These are phyloP conservation scores for Urocyon cinereoargenteus DNA, from an alignment of 2,797 vertebrate genomes.

Conservation along the genomic window DNA sequence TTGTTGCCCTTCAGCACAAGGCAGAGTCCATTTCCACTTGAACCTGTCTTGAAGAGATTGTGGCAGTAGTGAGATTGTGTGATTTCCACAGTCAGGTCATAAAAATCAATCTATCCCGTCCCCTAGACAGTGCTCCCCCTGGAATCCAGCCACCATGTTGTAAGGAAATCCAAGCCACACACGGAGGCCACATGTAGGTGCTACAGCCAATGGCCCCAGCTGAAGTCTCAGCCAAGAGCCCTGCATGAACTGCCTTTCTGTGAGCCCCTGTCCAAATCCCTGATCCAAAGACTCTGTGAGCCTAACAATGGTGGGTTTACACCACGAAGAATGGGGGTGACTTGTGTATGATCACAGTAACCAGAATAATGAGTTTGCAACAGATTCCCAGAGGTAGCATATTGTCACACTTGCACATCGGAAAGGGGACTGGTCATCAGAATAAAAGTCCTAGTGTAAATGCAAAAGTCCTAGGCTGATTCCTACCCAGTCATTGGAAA, in stretches of 20 bases:
- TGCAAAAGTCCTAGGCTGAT: neutral
- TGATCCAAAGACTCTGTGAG: neutral
- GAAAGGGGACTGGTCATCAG: neutral
- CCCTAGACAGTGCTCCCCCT: neutral
- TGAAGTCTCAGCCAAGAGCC: neutral
- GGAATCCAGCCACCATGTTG: neutral
- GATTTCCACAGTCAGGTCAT: neutral
- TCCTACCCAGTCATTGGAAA: neutral
- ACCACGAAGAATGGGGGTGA: neutral
- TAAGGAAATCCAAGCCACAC: neutral
- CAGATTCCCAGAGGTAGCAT: neutral
- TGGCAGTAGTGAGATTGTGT: neutral
- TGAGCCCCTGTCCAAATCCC: neutral
- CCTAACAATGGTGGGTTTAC: neutral
- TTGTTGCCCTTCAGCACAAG: neutral
- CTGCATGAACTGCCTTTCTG: neutral
- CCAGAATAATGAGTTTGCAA: neutral
- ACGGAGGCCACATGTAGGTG: rapidly evolving
- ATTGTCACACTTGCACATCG: rapidly evolving
- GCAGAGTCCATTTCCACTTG: neutral
- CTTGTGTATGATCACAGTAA: neutral
- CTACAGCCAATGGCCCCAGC: too few species aligned
- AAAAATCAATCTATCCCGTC: rapidly evolving
- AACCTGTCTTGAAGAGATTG: neutral
- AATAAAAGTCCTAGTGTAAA: neutral